Evolutionary conservation across 2,113 vertebrate species (phyloP), one percentile per base, ranked within the genome.

Genomic region (Crotophaga sulcirostris): DNA sequence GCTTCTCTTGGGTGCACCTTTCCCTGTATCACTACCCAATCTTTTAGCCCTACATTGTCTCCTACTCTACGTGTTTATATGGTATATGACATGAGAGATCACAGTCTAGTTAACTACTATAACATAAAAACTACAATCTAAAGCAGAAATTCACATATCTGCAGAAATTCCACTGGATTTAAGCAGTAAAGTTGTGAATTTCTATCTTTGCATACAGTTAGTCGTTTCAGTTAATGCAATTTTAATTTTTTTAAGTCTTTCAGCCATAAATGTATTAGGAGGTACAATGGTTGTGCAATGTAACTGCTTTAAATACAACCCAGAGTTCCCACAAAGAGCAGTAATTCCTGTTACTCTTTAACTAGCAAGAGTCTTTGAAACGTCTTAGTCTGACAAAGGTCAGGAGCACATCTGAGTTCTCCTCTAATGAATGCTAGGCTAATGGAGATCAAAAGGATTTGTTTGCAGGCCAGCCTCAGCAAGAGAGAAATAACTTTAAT

Each of bases 291-390:
- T 81, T 92, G 87, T 36, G 62, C 24, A 93, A 89, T 49, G 0
- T 38, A 89, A 72, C 84, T 68, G 40, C 47, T 92, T 89, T 84
- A 87, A 66, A 56, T 55, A 81, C 7, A 25, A 56, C 68, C 76
- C 77, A 82, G 87, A 72, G 79, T 73, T 75, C 51, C 87, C 89
- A 78, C 66, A 40, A 68, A 40, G 28, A 89, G 74, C 26, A 85
- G 68, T 66, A 89, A 91, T 84, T 87, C 85, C 82, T 87, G 92
- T 96, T 92, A 95, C 38, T 94, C 52, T 91, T 96, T 95, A 97
- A 96, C 93, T 63, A 92, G 34, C 19, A 28, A 40, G 21, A 91
- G 51, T 24, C 67, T 93, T 94, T 92, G 77, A 89, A 92, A 90
- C 7, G 8, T 26, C 74, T 83, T 47, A 34, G 42, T 95, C 69